Evolutionary conservation across 2,888 invertebrate species (phyloP), one percentile per base, ranked within the genome.

Genomic region (Agrochola lychnidis): DNA sequence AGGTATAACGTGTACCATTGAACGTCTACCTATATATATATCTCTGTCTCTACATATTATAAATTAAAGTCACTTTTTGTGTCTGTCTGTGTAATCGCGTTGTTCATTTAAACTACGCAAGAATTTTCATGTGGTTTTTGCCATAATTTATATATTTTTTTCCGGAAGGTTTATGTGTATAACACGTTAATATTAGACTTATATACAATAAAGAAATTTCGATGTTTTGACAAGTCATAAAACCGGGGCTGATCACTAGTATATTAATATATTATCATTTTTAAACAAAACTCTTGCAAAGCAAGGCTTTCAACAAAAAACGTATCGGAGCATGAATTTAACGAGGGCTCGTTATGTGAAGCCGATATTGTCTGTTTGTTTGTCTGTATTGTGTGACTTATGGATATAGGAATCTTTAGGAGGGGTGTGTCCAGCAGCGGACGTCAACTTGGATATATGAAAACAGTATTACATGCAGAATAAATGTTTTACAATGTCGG

Each of bases 261-360:
- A 51, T 12, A 40, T 25, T 48, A 42, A 40, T 40, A 70, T 79
- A 63, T 59, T 56, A 64, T 59, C 59, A 64, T 68, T 81, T 79
- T 76, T 84, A 73, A 66, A 77, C 70, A 96, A 73, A 79, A 75
- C 82, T 83, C 70, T 16, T 22, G 56, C 67, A 80, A 71, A 85
- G 73, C 57, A 16, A 76, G 53, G 56, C 73, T 87, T 79, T 87
- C 88, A 88, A 86, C 84, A 88, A 86, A 87, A 81, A 88, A 86
- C 53, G 78, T 81, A 86, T 73, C 70, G 81, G 64, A 87, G 87
- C 87, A 63, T 84, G 63, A 87, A 87, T 87, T 68, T 87, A 87
- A 87, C 87, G 84, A 87, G 80, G 30, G 22, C 63, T 79, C 67
- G 78, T 78, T 86, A 81, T 73, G 62, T 73, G 73, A 53, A 61